Percentiles rank a stretch among this genome's conserved stretches.
Evolutionary conservation across 2,888 invertebrate species (phyloP).

Genomic region (Acanthosoma haemorrhoidale): DNA sequence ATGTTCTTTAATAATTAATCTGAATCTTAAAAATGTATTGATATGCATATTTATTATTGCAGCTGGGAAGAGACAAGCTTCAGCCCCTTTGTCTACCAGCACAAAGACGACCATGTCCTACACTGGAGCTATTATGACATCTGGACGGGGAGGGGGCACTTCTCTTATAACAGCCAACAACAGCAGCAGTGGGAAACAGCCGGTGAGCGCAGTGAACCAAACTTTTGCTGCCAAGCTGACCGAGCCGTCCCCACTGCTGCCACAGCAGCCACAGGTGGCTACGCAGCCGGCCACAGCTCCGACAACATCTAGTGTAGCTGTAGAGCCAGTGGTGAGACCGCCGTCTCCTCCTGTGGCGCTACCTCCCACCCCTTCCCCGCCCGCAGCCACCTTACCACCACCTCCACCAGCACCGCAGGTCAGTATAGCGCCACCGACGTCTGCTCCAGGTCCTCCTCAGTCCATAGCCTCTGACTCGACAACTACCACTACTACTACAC

Average conservation of each 20-base stretch:
- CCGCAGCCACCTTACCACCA: constrained; percentile 26
- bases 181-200: constrained; percentile 48
- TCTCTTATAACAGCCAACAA: constrained; percentile 46
- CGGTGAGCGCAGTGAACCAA: constrained; percentile 49
- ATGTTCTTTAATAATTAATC: no score
- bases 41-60: constrained; percentile 18
- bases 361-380: constrained; percentile 33
- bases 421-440: constrained; percentile 31
- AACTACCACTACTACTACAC: constrained; percentile 48
- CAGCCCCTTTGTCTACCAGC: constrained; percentile 46
- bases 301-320: constrained; percentile 42
- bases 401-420: constrained; percentile 19
- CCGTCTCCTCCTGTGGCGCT: constrained; percentile 41
- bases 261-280: constrained; percentile 43
- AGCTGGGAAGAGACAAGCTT: constrained; percentile 49
- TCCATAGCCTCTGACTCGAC: constrained; percentile 32
- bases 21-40: no score
- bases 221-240: constrained; percentile 71
- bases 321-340: constrained; percentile 41
- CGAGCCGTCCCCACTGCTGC: constrained; percentile 42
- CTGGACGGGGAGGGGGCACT: constrained; percentile 39
- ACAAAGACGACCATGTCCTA: constrained; percentile 56
- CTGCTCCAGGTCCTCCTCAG: constrained; percentile 33
- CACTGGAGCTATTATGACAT: constrained; percentile 54
- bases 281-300: constrained; percentile 40